These are phyloP conservation scores for Ligdia adustata DNA, from an alignment of 2,888 invertebrate species.

Conservation along the genomic window DNA sequence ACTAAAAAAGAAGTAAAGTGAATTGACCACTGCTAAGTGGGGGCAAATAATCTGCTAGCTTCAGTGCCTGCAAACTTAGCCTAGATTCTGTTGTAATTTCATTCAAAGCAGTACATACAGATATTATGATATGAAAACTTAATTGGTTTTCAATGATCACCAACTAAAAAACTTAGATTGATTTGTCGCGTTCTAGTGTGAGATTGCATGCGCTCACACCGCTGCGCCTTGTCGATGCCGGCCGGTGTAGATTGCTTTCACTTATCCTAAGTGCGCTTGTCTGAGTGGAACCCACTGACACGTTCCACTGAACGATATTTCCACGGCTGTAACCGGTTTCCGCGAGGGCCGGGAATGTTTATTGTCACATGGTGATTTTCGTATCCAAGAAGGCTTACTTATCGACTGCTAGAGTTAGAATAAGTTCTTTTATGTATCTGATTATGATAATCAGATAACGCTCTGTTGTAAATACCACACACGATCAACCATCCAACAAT, in stretches of 20 bases:
- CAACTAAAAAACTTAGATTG: conserved; percentile 28
- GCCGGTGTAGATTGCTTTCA: conserved; percentile 46
- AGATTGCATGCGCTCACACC: conserved; percentile 37
- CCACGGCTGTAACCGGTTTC: conserved; percentile 46
- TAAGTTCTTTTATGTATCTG: too few species aligned
- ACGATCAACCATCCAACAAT: too few species aligned
- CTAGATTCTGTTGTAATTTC: too few species aligned
- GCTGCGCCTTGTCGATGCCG: not conserved
- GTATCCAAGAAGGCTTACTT: too few species aligned
- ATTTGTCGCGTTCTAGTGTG: conserved; percentile 35
- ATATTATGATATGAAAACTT: conserved; percentile 11
- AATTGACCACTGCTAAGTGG: too few species aligned
- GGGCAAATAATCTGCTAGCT: too few species aligned
- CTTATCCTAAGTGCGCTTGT: conserved; percentile 42
- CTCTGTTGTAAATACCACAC: too few species aligned
- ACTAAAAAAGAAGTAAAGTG: too few species aligned
- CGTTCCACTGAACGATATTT: conserved; percentile 61
- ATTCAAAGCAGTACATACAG: too few species aligned
- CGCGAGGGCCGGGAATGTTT: conserved; percentile 15
- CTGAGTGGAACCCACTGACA: conserved; percentile 28
- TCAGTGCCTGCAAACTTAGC: too few species aligned
- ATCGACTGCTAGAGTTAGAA: too few species aligned
- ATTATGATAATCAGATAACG: too few species aligned
- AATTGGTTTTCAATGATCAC: conserved; percentile 22
- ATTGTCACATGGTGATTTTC: not conserved